Percentiles rank a stretch among this genome's conserved stretches.
Conservation (phyloP, 2,797 vertebrate genomes). For the Xerus rutilus region DNA sequence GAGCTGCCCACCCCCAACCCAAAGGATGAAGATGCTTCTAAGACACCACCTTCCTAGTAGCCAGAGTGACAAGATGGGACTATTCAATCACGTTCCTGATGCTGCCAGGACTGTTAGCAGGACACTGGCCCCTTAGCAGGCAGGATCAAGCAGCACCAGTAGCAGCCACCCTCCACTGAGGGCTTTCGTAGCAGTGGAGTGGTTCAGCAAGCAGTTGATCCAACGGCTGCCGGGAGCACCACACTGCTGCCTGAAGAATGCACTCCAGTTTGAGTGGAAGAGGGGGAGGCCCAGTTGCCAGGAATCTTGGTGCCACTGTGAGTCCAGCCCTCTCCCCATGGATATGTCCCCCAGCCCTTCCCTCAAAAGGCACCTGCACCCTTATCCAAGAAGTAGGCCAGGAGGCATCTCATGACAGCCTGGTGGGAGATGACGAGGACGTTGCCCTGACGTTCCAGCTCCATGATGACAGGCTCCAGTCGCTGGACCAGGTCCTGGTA, state of each 20-base stretch:
- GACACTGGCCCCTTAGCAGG: background rate
- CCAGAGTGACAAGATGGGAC: background rate
- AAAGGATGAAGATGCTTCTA: background rate
- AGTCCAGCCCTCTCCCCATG: background rate
- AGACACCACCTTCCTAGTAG: background rate
- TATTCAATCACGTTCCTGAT: background rate
- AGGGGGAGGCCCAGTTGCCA: background rate
- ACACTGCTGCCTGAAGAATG: conserved; percentile 52
- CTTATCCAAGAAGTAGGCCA: conserved; percentile 99
- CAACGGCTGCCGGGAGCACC: conserved; percentile 52
- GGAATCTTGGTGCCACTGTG: background rate
- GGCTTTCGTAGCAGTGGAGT: background rate
- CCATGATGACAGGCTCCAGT: conserved; percentile 98
- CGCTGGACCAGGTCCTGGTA: conserved; percentile 99
- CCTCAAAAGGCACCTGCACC: conserved; percentile 91
- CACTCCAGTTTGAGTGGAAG: conserved; percentile 34
- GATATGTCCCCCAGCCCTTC: background rate
- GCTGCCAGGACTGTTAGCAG: background rate
- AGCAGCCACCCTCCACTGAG: background rate
- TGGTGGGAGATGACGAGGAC: conserved; percentile 97
- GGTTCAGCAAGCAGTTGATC: background rate
- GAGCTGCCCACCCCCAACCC: background rate
- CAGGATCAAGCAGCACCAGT: background rate
- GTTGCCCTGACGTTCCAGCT: conserved; percentile 96
- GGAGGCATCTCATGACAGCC: conserved; percentile 98